Base-by-base conservation (phyloP, 2,113 vertebrate species). In the Manacus vitellinus region DNA sequence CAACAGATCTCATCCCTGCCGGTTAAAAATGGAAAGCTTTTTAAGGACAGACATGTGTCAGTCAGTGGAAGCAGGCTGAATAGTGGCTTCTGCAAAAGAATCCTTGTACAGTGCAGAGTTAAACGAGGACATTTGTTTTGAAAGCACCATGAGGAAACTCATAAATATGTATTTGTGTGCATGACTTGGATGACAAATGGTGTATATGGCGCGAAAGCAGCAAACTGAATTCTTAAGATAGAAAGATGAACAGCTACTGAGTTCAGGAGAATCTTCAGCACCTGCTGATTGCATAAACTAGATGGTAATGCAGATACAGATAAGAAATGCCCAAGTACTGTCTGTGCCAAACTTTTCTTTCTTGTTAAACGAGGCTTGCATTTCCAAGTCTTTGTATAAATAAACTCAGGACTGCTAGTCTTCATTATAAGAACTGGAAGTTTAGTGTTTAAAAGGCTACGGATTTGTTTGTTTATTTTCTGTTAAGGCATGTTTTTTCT, bases 401-500 rank as follows among this genome's bases (percentile, higher is more conserved):
- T 85, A 87, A 86, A 88, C 12, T 5, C n/a, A 12, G 39, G 54
- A 46, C 37, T 61, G 46, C 52, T 95, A 21, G 51, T 79, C 73
- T 72, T 59, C 3, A 2, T 81, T 71, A 18, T 28, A 56, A 87
- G 70, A 72, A 76, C 58, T 63, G 67, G 47, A 59, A 43, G 33
- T 18, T 51, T 77, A 81, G 63, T 12, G 6, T 65, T 72, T n/a
- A 87, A 65, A 52, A 59, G 17, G 21, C 65, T 79, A 6, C 51
- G 43, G 14, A 12, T 25, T 82, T 39, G 51, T 11, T 65, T 49
- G 12, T 63, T 78, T 55, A 19, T 84, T 72, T 84, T 72, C n/a
- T 54, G 11, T 37, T 84, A 97, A 89, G 49, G 88, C 2, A 2
- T 74, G 88, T 96, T 94, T 47, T 49, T 88, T 96, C 93, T 97